Base-by-base conservation (phyloP, 2,888 invertebrate species). In the Drosophila nr. medialis region DNA sequence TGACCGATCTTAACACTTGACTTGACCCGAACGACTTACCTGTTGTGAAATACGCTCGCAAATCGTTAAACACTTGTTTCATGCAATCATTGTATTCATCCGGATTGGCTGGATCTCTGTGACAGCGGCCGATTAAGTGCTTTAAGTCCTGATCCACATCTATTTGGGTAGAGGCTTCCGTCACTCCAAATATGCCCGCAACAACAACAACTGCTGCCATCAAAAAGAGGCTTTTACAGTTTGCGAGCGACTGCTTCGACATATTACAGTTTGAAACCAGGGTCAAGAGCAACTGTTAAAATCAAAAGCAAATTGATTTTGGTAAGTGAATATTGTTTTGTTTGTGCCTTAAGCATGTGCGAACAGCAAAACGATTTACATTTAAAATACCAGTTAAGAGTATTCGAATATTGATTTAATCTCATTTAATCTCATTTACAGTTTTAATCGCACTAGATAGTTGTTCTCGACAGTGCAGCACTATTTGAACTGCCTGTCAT, bases 11-110 rank as follows among this genome's bases (percentile, higher is more conserved):
- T 34, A 7, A 3, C 29, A 13, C 38, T 11, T n/a, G 21, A 13
- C 8, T 51, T 45, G 13, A 21, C 2, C 36, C n/a, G 11, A 55
- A 27, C 24, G 32, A 32, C 84, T 92, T 89, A 96, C 96, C 96
- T 83, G 94, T 94, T 93, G 95, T 95, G 92, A 96, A 96, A 91
- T 94, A 96, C 0, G 95, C 95, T 38, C 95, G 94, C 24, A 96
- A 90, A 55, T 95, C 94, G 91, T 97, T 97, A 45, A 97, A 93
- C 11, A 95, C 95, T 85, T 95, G 94, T 87, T 95, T 95, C 77
- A 97, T 94, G 91, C 97, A 97, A 8, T 93, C 93, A 81, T 97
- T 96, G 90, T 96, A 96, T 29, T 71, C 71, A 36, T 95, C 94
- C 8, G 51, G 61, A 18, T 94, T 94, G 4, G 55, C 27, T 32